Base-by-base conservation (phyloP, 2,113 vertebrate species). In the Microcebus murinus region DNA sequence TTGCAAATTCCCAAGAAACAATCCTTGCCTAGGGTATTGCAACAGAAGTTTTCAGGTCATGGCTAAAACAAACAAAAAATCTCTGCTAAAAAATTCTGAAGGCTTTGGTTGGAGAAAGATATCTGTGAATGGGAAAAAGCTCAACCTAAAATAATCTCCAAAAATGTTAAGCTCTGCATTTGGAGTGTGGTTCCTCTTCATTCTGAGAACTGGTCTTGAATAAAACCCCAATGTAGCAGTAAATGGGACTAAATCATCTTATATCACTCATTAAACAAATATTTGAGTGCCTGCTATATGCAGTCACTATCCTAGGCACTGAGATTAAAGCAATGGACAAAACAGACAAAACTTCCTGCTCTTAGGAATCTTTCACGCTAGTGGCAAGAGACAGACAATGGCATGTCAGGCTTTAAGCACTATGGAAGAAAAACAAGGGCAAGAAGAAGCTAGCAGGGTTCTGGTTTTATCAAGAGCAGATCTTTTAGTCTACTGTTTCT, bases 1-100 rank as follows among this genome's bases (percentile, higher is more conserved):
- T 20, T 90, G 36, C 74, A 96, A 91, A 94, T 73, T 91, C 82
- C 76, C 76, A 96, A 94, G 70, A 96, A 91, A 90, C 59, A 96
- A 92, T 67, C 34, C 57, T 67, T 11, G 57, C 71, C 23, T 74
- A 71, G 6, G n/a, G 48, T 87, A 93, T 39, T 87, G 84, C 74
- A 84, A 61, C 50, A 68, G 83, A 13, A 92, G 70, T 84, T 92
- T 96, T 94, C 74, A 96, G 68, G 45, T 79, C 57, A 27, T 87
- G 42, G 29, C 13, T 71, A 57, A 61, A 96, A 88, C 10, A 92
- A 48, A 88, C 20, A 85, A 79, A 82, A 39, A 50, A 29, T 29
- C 61, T 63, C 61, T 63, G n/a, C n/a, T 12, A 13, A 81, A 93
- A 76, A 76, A 4, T 45, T 36, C 42, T 94, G 20, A 15, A 79